A percentile compares a stretch with the other conserved stretches of the same genome.
Conservation (phyloP, 2,888 invertebrate genomes). For the Gortyna flavago region DNA sequence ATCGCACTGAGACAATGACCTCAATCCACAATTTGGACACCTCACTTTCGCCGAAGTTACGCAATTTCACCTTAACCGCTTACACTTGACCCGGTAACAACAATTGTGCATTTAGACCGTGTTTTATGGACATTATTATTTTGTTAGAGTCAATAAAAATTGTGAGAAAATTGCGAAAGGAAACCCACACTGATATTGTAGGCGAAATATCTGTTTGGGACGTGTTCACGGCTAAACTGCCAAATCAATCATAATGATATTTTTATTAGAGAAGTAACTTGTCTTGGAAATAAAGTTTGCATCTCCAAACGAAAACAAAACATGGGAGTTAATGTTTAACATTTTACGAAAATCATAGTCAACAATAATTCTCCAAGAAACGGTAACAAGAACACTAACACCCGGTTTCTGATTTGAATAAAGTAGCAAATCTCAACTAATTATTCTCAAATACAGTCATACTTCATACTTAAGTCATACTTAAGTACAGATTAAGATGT, state of each 20-base stretch:
- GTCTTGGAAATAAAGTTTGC: neutral
- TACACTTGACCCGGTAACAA: conserved; percentile 87
- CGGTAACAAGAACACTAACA: no score
- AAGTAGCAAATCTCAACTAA: no score
- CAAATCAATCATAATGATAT: conserved; percentile 1
- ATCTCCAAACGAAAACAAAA: neutral
- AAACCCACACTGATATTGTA: conserved; percentile 34
- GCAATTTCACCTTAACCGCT: conserved; percentile 87
- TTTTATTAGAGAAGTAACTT: neutral
- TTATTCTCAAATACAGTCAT: no score
- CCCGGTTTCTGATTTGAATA: no score
- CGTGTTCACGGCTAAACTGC: conserved; percentile 8
- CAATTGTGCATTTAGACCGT: conserved; percentile 50
- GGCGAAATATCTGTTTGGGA: conserved; percentile 6
- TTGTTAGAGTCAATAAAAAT: conserved; percentile 41
- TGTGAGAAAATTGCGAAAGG: conserved; percentile 39
- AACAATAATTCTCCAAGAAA: neutral
- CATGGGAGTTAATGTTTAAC: neutral
- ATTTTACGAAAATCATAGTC: neutral
- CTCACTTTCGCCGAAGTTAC: conserved; percentile 87
- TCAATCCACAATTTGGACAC: conserved; percentile 85
- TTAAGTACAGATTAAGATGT: no score
- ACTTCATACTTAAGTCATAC: no score
- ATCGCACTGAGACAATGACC: conserved; percentile 86
- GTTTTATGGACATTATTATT: conserved; percentile 34